Percentiles rank a stretch among this genome's conserved stretches.
phyloP scores from a whole-genome alignment of 2,888 invertebrate genomes.

The Mythimna lalbum region DNA sequence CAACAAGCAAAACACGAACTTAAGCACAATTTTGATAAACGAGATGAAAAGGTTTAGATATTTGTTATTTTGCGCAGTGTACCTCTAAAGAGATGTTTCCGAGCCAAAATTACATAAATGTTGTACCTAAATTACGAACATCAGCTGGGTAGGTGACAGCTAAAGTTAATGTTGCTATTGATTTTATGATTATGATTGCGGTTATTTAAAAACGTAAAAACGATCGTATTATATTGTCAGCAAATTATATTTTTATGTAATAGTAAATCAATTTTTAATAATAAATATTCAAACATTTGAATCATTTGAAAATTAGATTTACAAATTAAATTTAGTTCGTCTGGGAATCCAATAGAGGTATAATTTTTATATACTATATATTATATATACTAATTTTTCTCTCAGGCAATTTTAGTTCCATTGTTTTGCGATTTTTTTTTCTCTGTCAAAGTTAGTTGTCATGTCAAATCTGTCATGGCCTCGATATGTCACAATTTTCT shows the following conservation, averaged over 20 bases:
- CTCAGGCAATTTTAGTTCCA: slow-evolving; percentile 22
- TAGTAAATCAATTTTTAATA: not conserved
- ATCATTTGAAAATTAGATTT: not conserved
- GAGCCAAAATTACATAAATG: slow-evolving; percentile 82
- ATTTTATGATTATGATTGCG: not conserved
- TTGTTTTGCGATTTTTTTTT: slow-evolving; percentile 25
- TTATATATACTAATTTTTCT: not conserved
- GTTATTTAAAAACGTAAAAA: not conserved
- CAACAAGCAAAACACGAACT: slow-evolving; percentile 41
- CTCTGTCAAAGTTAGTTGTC: slow-evolving; percentile 39
- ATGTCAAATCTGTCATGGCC: slow-evolving; percentile 63
- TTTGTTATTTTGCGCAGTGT: slow-evolving; percentile 35
- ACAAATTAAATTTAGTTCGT: not conserved
- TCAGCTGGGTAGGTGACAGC: slow-evolving; percentile 74
- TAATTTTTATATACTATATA: too few relatives aligned
- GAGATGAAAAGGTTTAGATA: not conserved
- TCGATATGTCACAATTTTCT: slow-evolving; percentile 65
- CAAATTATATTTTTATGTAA: not conserved
- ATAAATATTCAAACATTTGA: not conserved
- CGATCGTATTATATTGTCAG: not conserved
- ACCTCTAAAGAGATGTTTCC: slow-evolving; percentile 78
- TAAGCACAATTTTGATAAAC: slow-evolving; percentile 2
- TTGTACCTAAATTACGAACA: slow-evolving; percentile 55
- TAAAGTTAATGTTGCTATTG: slow-evolving; percentile 39
- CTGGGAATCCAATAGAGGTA: not conserved